phyloP scores from a whole-genome alignment of 2,113 vertebrate species.

The Psittacara wagleri region DNA sequence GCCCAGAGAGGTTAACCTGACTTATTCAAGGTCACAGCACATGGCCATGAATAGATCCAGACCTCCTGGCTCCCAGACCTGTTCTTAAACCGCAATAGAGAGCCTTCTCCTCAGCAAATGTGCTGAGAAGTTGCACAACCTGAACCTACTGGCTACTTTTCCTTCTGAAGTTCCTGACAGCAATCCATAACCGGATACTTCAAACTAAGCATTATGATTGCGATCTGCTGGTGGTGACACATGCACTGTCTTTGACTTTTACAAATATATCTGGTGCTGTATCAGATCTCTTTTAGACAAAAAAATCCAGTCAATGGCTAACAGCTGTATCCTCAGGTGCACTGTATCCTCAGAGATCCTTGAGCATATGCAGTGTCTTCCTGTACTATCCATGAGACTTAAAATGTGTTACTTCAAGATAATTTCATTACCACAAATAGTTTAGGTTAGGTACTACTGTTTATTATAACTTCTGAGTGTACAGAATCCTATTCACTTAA shows the following conservation, averaged over 20 bases:
- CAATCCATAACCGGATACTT: conserved; percentile 27
- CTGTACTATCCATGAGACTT: neutral
- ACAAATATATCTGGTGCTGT: neutral
- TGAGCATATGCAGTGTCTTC: neutral
- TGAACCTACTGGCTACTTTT: neutral
- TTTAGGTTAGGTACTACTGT: neutral
- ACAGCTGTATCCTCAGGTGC: neutral
- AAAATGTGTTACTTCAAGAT: neutral
- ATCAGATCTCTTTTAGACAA: neutral
- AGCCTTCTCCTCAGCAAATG: neutral
- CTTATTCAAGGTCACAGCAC: neutral
- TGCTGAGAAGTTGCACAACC: conserved; percentile 40
- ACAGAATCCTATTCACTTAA: neutral
- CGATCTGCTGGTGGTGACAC: neutral
- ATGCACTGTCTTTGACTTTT: neutral
- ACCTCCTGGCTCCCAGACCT: conserved; percentile 36
- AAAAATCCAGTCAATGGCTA: neutral
- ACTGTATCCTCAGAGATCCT: neutral
- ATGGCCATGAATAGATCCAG: neutral
- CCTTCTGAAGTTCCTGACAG: conserved; percentile 16
- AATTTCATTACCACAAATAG: neutral
- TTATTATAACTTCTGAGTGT: neutral
- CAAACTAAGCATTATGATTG: neutral
- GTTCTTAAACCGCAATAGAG: neutral
- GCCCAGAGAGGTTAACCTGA: neutral